Evolutionary conservation across 2,113 vertebrate genomes (phyloP).

Genomic region (Hymenochirus boettgeri): DNA sequence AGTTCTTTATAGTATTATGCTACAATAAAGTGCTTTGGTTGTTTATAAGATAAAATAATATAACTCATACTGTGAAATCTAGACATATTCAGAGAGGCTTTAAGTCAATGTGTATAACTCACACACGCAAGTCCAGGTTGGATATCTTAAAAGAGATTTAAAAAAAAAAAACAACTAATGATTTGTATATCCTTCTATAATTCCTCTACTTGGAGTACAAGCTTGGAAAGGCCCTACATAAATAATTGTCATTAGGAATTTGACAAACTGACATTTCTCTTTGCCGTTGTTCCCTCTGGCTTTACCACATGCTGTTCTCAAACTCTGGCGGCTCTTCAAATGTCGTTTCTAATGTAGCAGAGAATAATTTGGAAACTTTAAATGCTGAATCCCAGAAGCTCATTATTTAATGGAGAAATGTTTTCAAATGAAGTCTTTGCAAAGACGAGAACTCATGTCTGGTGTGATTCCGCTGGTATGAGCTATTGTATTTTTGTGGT

Average conservation of each 20-base stretch:
- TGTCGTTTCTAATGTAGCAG: constrained; percentile 1
- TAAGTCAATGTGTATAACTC: too few relatives aligned
- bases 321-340: background rate
- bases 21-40: too few relatives aligned
- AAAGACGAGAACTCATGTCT: background rate
- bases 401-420: background rate
- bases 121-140: too few relatives aligned
- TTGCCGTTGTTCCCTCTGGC: background rate
- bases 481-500: too few relatives aligned
- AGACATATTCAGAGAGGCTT: too few relatives aligned
- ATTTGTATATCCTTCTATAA: background rate
- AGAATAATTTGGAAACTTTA: background rate
- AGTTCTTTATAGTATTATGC: too few relatives aligned
- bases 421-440: background rate
- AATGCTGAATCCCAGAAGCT: background rate
- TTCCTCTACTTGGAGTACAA: background rate
- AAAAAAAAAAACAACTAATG: too few relatives aligned
- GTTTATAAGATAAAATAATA: too few relatives aligned
- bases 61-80: too few relatives aligned
- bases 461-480: too few relatives aligned
- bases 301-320: background rate
- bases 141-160: too few relatives aligned
- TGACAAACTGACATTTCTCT: background rate
- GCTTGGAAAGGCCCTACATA: background rate
- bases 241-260: background rate